Evolutionary conservation across 2,797 vertebrate genomes (phyloP).

Genomic region (Pipistrellus pipistrellus): DNA sequence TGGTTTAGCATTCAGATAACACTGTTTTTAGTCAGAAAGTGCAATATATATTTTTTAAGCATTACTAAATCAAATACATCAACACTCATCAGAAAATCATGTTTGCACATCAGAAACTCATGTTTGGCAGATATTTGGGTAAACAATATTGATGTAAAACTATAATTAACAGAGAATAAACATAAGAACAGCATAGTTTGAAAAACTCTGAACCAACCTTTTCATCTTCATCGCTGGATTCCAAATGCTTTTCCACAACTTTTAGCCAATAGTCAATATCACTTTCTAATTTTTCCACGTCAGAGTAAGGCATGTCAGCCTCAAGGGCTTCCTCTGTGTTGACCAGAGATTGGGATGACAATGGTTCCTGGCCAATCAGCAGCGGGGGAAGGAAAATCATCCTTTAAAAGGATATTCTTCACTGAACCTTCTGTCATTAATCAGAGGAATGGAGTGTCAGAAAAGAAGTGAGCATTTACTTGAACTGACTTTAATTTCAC

Average conservation of each 20-base stretch:
- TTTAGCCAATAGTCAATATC: constrained; percentile 91
- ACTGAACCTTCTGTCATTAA: neutral
- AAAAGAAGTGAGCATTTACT: neutral
- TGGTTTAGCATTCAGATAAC: no score
- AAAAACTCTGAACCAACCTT: constrained; percentile 89
- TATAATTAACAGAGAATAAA: neutral
- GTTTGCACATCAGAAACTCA: no score
- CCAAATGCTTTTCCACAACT: constrained; percentile 90
- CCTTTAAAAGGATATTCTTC: neutral
- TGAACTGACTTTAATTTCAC: neutral
- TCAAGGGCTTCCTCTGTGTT: constrained; percentile 75
- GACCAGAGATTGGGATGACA: constrained; percentile 75
- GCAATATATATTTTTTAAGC: no score
- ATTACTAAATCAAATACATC: no score
- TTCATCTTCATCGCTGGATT: constrained; percentile 91
- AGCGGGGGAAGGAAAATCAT: constrained; percentile 87
- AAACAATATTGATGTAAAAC: neutral
- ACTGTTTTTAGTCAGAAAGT: no score
- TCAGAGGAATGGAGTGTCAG: neutral
- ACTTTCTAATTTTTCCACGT: constrained; percentile 89
- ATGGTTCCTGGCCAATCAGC: constrained; percentile 89
- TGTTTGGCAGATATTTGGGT: no score
- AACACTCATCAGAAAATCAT: no score
- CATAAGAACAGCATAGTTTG: neutral
- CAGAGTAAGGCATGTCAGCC: constrained; percentile 76